Base-by-base conservation (phyloP, 2,888 invertebrate genomes). In the Macrosoma leucophasiata region DNA sequence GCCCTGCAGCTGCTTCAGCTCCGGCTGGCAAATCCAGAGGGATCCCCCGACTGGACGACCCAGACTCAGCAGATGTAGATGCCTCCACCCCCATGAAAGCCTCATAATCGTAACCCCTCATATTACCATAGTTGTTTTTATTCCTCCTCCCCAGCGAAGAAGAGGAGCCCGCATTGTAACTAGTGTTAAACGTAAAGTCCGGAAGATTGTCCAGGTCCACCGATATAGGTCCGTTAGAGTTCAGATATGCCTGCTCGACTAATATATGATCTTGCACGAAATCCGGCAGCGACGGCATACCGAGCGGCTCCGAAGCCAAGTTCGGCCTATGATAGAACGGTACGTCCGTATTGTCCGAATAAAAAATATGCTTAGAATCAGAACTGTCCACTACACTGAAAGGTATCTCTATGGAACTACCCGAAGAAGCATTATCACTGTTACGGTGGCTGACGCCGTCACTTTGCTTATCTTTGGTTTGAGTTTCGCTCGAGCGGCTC, bases 211-310 rank as follows among this genome's bases (percentile, higher is more conserved):
- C 88, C 46, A 89, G 70, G 53, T 90, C 89, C 26, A 86, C 81
- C 25, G 86, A 84, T 52, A 85, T 78, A 25, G 82, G 84, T 15
- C 78, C 73, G 47, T 81, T 75, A 23, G 86, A 79, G 52, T 85
- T 85, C 53, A 91, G 77, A 66, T 90, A 91, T 43, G 90, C 89
- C 53, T 93, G 91, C 60, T 93, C 93, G 20, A 94, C 90, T 49
- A 94, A 87, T 68, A 94, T 87, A 71, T 95, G 95, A 71, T 95
- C 95, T 65, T 95, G 95, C 30, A 95, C 95, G 75, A 95, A 95
- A 66, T 95, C 95, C 0, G 95, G 95, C 47, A 94, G 65, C 5
- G 90, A 90, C 2, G 91, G 90, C 50, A 90, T 81, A 32, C 84
- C 84, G 38, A 81, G 48, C 9, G 82, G 81, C 54, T 84, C 84